phyloP scores from a whole-genome alignment of 2,797 vertebrate species.

The Propithecus deckenii region DNA sequence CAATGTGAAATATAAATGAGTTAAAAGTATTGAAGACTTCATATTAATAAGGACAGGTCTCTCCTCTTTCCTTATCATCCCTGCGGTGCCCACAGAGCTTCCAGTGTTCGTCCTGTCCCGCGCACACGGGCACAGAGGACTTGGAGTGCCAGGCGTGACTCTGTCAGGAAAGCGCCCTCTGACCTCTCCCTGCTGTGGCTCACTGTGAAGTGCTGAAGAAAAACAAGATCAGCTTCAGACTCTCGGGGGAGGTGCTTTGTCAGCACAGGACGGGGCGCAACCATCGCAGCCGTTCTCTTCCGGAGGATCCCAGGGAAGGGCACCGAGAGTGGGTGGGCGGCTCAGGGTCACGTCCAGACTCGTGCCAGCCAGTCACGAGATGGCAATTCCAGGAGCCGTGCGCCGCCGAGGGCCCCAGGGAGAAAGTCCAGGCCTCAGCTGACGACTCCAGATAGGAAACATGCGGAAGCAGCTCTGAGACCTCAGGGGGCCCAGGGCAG shows the following conservation, averaged over 20 bases:
- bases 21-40: neutral
- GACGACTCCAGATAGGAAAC: neutral
- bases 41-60: neutral
- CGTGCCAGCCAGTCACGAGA: neutral
- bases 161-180: neutral
- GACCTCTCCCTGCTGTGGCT: neutral
- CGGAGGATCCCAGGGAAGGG: neutral
- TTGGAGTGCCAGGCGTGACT: neutral
- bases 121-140: neutral
- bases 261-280: neutral
- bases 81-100: neutral
- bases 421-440: neutral
- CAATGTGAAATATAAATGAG: neutral
- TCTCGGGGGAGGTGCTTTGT: neutral
- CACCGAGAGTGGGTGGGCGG: fast-evolving
- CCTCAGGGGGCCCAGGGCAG: neutral
- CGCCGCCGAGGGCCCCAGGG: neutral
- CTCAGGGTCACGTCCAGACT: neutral
- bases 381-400: neutral
- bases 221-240: neutral
- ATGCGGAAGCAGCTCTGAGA: neutral
- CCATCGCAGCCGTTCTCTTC: too few relatives aligned
- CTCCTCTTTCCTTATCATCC: neutral
- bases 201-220: neutral
- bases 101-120: neutral